phyloP scores from a whole-genome alignment of 1,140 invertebrate genomes.

The Halictus rubicundus region DNA sequence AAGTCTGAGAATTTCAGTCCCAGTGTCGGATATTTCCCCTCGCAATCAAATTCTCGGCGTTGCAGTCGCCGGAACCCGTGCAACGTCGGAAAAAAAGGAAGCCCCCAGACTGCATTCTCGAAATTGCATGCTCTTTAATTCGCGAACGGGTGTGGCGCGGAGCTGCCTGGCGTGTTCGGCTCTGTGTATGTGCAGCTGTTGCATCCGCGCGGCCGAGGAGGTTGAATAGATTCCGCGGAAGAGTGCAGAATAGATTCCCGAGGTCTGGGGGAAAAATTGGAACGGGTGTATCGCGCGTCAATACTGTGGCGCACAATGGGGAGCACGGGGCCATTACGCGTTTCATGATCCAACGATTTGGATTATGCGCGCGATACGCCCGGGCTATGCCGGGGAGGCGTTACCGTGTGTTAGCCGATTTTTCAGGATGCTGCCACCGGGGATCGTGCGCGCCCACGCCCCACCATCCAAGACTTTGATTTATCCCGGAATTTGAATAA shows the following conservation, averaged over 20 bases:
- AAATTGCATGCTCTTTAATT: slow-evolving; percentile 5
- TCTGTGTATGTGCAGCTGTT: too few species aligned
- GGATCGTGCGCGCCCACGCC: background rate
- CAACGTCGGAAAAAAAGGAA: background rate
- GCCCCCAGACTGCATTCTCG: background rate
- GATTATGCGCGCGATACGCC: background rate
- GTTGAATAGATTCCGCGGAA: background rate
- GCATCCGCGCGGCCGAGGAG: background rate
- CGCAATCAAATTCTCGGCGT: background rate
- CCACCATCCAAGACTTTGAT: slow-evolving; percentile 66
- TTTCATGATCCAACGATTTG: slow-evolving; percentile 18
- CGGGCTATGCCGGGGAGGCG: background rate
- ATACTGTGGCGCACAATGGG: background rate
- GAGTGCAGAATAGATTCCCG: too few species aligned
- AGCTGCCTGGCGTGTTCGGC: too few species aligned
- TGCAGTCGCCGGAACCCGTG: background rate
- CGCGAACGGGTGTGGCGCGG: background rate
- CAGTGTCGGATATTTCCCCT: background rate
- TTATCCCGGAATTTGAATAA: slow-evolving; percentile 74
- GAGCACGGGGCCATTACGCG: background rate
- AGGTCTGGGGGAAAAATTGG: slow-evolving; percentile 1
- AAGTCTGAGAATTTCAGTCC: too few species aligned
- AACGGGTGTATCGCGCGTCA: background rate
- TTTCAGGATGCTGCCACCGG: slow-evolving; percentile 20
- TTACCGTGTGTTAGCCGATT: slow-evolving; percentile 30